Base-by-base conservation (phyloP, 2,888 invertebrate genomes). In the Pemphredon lugubris region DNA sequence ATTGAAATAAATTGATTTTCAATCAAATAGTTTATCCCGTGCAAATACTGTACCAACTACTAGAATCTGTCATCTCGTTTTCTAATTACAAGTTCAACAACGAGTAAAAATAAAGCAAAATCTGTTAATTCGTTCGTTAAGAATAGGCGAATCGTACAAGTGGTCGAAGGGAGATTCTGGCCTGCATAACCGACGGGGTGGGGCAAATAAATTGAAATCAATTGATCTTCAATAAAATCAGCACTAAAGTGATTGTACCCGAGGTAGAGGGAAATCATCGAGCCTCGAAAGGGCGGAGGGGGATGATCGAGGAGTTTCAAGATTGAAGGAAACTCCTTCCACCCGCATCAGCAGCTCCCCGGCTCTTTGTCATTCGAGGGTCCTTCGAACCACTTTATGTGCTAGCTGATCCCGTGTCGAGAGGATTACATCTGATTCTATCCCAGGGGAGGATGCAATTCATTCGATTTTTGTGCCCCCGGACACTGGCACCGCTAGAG, bases 321-420 rank as follows among this genome's bases (percentile, higher is more conserved):
- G 67, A 66, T 59, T 61, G 50, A 63, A 64, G 59, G 32, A 61
- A 53, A 55, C 39, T 53, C 40, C 63, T 55, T 68, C n/a, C 55
- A 42, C 45, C 55, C 44, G 50, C 39, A 53, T 59, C 65, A 69
- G 59, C 42, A 45, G 63, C 9, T 44, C n/a, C n/a, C n/a, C 60
- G 50, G 34, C 59, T 65, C 76, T 80, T 80, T 79, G 71, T 78
- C 72, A 77, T 70, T 73, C 55, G 60, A 78, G 78, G 68, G 61
- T 65, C 45, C 67, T 70, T 64, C 54, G 53, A 65, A 30, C 44
- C 64, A 65, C 77, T 78, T 67, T 60, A 59, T 44, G 60, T 48
- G 59, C 51, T 44, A 58, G 75, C 48, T 67, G 75, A 81, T 81
- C 73, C 64, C 64, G 53, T 69, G 77, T 71, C 75, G 71, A 71